Base-by-base conservation (phyloP, 2,797 vertebrate genomes). In the Argyrosomus regius region DNA sequence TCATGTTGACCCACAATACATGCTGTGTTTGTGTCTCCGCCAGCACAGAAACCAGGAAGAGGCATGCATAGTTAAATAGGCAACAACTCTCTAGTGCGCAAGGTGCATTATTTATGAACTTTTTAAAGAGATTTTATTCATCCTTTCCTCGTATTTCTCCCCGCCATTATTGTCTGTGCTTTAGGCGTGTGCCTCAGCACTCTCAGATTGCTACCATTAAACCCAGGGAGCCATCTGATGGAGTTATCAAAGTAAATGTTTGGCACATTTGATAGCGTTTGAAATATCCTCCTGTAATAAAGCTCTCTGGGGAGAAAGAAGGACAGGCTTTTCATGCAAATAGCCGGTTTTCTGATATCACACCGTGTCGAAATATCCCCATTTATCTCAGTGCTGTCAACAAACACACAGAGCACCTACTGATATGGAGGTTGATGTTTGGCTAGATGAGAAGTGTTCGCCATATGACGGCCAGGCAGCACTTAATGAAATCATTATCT, bases 221-320 rank as follows among this genome's bases (percentile, higher is more conserved):
- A 92, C 91, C 92, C 81, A 54, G 88, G 92, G 90, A 92, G 89
- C 91, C 93, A 91, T 93, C 90, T 93, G 93, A 93, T 93, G 88
- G 91, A 92, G 90, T 92, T 93, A 93, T 94, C 92, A 94, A 93
- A 92, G 92, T 91, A 93, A 94, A 95, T 81, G 91, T 93, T 92
- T 93, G 92, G 89, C 82, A 89, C 85, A 88, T 93, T 92, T 93
- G 90, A 94, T 91, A 85, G 90, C 86, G 24, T 94, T 92, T 93
- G 90, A 94, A 94, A 94, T 93, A 90, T 92, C 91, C 89, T 90
- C 89, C 90, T 90, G 88, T 93, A 92, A 92, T 92, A 92, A 92
- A 92, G 90, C 91, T 87, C 90, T 91, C 90, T 22, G 49, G 92
- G 89, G 92, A 92, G 82, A 85, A 67, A 83, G 78, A 86, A 75